Evolutionary conservation across 2,113 vertebrate genomes (phyloP).

Genomic region (Tragelaphus scriptus): DNA sequence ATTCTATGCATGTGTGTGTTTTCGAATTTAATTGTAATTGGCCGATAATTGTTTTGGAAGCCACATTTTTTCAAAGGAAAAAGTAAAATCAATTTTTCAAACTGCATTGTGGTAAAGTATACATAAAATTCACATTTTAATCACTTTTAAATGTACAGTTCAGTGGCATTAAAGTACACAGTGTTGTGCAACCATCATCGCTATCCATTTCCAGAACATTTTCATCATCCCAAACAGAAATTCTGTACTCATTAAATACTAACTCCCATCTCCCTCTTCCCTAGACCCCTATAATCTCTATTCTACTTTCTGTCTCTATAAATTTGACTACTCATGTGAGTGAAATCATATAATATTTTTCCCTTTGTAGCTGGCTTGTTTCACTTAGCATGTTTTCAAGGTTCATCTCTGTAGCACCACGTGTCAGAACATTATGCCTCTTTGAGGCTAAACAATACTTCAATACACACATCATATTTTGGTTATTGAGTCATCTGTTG

Average conservation of each 20-base stretch:
- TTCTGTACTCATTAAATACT: neutral
- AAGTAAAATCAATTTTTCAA: neutral
- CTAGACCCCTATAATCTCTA: neutral
- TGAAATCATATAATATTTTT: neutral
- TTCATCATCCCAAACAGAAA: neutral
- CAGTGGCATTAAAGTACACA: neutral
- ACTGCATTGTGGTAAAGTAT: neutral
- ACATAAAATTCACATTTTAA: neutral
- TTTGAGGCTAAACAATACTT: neutral
- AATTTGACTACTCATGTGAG: neutral
- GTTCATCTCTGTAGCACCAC: neutral
- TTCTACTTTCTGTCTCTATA: neutral
- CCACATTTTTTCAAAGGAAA: neutral
- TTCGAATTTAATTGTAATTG: neutral
- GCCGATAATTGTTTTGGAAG: neutral
- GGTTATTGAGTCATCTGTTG: neutral
- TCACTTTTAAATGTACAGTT: neutral
- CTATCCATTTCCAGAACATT: neutral
- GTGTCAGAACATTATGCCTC: neutral
- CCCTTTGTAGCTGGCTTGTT: neutral
- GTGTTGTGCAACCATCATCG: neutral
- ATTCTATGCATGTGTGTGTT: neutral
- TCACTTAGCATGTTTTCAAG: neutral
- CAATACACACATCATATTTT: neutral
- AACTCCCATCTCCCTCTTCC: neutral